Conservation (phyloP, 2,113 vertebrate species). For the Orthochromis indermauri region DNA sequence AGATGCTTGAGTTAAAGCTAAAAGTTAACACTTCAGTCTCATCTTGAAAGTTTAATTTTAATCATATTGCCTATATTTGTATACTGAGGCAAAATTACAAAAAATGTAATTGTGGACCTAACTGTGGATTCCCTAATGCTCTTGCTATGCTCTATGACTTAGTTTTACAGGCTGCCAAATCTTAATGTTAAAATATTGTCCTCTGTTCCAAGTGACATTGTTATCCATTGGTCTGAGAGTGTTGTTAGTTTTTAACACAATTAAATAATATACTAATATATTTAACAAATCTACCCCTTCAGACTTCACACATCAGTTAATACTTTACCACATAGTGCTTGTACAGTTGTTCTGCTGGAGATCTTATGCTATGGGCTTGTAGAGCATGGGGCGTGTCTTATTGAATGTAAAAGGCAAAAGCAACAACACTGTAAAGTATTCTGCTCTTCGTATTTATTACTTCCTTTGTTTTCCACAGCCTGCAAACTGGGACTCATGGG, state of each 20-base stretch:
- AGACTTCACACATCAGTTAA: not conserved
- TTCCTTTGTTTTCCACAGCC: conserved; percentile 27
- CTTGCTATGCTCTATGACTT: not conserved
- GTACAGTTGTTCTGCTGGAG: conserved; percentile 10
- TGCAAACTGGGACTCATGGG: conserved; percentile 65
- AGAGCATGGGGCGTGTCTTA: conserved; percentile 23
- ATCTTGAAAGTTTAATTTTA: not conserved
- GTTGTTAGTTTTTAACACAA: not conserved
- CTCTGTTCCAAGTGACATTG: not conserved
- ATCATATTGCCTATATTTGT: not conserved
- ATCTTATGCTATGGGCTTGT: conserved; percentile 1
- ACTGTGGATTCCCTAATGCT: not conserved
- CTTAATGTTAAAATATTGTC: not conserved
- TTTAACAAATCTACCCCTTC: not conserved
- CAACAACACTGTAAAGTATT: not conserved
- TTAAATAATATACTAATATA: not conserved
- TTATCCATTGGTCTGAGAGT: not conserved
- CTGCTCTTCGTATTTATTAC: not conserved
- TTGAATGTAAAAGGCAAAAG: not conserved
- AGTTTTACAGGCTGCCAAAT: not conserved
- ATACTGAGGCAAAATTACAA: not conserved
- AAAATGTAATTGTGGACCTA: not conserved
- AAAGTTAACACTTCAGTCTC: not conserved
- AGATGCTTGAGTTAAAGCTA: not conserved
- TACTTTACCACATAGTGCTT: not conserved